Evolutionary conservation across 2,113 vertebrate genomes (phyloP), one percentile per base, ranked within the genome.

Genomic region (Tyto alba): DNA sequence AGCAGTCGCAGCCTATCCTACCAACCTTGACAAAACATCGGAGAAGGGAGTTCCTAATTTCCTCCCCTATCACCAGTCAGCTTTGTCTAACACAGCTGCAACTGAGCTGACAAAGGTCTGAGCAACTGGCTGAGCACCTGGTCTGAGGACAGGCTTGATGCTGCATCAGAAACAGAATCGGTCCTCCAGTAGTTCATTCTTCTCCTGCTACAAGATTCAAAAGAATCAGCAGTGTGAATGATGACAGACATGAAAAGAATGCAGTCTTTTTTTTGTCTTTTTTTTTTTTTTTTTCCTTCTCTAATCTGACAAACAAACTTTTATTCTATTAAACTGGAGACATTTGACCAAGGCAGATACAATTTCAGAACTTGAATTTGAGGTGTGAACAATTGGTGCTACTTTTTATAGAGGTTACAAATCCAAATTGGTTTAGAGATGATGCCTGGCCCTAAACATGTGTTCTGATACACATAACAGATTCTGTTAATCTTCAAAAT

Each of bases 401-500:
- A 68, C 19, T 82, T 94, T 78, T 95, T 82, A 77, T 55, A 82
- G 55, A 45, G 26, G 18, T 63, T 75, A 45, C 5, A 89, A 59
- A 85, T 87, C 43, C 43, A 93, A 27, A 85, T 43, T 72, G 6
- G 16, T 79, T 91, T 89, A 75, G 56, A 87, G 69, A 72, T 38
- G 7, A n/a, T 59, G 16, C 34, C 60, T 89, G 52, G 47, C 20
- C 43, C 20, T 47, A 94, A 93, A 88, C 25, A 78, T 9, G 18
- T 38, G 27, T 85, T 93, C 84, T 50, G 81, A 85, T 94, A 84
- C 38, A 59, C 11, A 7, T 86, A 92, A 81, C 45, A 76, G 77
- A 82, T 95, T 92, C 74, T 95, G 60, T 47, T 97, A 80, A 95
- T 90, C 96, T 97, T 96, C 94, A 87, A 76, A 90, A 73, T 89